Base-by-base conservation (phyloP, 2,113 vertebrate species). In the Sigmodon hispidus region DNA sequence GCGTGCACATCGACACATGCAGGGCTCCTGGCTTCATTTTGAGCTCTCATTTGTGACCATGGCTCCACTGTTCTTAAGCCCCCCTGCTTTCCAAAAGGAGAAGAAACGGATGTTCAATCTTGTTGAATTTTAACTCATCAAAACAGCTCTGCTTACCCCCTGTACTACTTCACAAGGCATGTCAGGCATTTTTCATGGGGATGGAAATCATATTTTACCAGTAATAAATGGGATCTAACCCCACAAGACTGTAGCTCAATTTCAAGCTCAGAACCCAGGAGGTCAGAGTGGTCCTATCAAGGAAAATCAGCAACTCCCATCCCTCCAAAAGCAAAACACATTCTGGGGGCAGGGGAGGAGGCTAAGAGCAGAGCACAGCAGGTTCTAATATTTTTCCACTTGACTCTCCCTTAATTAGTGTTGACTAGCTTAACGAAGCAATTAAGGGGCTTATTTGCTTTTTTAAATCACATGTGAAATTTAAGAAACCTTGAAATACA, bases 341-440 rank as follows among this genome's bases (percentile, higher is more conserved):
- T 69, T 96, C 92, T 45, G 31, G 76, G 63, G 75, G 73, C 75
- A 89, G 67, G 75, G 83, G 83, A 40, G n/a, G 75, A 87, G 77
- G 59, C 55, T 31, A 7, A 86, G 83, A 63, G 69, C 57, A 80
- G 93, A 91, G 93, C 95, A 97, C 97, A 97, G 96, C 95, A 95
- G 96, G 96, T 97, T 97, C 96, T 96, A 97, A 97, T 97, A 96
- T 98, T 96, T 97, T 97, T 95, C 91, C 94, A 87, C 94, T 89
- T 92, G 94, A 94, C 92, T 97, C 96, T 90, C 88, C 88, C 96
- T 97, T 97, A 98, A 98, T 98, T 97, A 97, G 89, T 95, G 96
- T 97, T 97, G 97, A 98, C 97, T 96, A 97, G 96, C 97, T 96
- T 98, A 97, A 98, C 94, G 83, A 97, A 98, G 96, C 96, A 97